Percentiles rank a stretch among this genome's conserved stretches.
Evolutionary conservation across 2,113 vertebrate genomes (phyloP).

Genomic region (Stercorarius parasiticus): DNA sequence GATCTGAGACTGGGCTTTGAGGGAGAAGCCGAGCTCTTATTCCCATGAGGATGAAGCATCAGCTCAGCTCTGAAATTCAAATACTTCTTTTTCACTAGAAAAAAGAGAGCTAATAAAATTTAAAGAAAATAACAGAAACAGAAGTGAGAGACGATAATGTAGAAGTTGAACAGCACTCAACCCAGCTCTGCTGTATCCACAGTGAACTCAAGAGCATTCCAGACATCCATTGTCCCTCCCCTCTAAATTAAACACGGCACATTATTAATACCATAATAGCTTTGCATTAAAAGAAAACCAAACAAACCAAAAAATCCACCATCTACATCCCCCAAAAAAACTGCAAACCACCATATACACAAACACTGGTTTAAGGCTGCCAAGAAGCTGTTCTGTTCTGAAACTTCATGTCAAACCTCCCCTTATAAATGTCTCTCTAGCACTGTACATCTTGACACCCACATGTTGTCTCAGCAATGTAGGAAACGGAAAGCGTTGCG

Average conservation of each 20-base stretch:
- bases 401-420: neutral
- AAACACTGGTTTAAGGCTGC: neutral
- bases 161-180: neutral
- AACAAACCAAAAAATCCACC: neutral
- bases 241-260: neutral
- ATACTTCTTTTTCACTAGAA: neutral
- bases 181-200: neutral
- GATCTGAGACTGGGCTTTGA: conserved; percentile 31
- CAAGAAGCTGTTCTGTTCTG: neutral
- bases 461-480: neutral
- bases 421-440: neutral
- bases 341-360: neutral
- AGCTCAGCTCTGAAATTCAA: conserved; percentile 31
- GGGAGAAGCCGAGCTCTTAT: neutral
- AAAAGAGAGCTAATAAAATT: neutral
- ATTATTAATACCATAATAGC: neutral
- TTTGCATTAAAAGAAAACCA: neutral
- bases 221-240: neutral
- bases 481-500: neutral
- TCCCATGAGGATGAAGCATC: neutral
- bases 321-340: neutral
- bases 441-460: neutral
- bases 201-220: neutral
- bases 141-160: neutral
- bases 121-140: neutral